A percentile compares a stretch with the other conserved stretches of the same genome.
These are phyloP conservation scores for Porphyrio hochstetteri DNA, from an alignment of 2,113 vertebrate genomes.

Conservation along the genomic window DNA sequence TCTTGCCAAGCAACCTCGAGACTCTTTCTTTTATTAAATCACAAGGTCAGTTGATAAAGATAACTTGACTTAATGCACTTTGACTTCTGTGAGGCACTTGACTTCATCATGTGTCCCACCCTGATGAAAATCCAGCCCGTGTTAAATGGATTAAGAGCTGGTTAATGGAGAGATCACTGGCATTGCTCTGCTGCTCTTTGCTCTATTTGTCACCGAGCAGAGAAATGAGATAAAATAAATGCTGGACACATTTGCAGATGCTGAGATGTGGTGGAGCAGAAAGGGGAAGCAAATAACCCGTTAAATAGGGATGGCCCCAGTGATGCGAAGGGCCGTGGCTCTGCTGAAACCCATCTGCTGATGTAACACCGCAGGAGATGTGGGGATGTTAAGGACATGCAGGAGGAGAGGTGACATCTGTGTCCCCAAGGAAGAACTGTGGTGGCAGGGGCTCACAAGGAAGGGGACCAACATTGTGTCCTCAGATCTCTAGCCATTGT, in stretches of 20 bases:
- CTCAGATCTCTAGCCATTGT: rapidly evolving
- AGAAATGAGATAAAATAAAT: background rate
- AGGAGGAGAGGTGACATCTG: background rate
- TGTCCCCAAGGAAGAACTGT: background rate
- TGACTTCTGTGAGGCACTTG: background rate
- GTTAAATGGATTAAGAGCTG: background rate
- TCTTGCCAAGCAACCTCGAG: background rate
- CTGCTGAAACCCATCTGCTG: background rate
- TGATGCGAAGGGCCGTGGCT: rapidly evolving
- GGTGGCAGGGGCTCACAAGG: too few species aligned
- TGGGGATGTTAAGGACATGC: background rate
- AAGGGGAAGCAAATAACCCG: background rate
- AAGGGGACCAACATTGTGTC: too few species aligned
- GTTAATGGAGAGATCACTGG: background rate
- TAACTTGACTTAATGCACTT: background rate
- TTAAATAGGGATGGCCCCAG: background rate
- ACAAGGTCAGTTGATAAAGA: background rate
- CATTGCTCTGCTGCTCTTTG: background rate
- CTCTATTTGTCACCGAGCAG: background rate
- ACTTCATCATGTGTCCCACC: background rate
- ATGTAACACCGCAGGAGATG: background rate
- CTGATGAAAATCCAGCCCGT: background rate
- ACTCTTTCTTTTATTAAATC: background rate
- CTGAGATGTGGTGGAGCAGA: background rate
- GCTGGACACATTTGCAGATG: background rate